Evolutionary conservation across 2,113 vertebrate species (phyloP), one percentile per base, ranked within the genome.

Genomic region (Platysteira castanea): DNA sequence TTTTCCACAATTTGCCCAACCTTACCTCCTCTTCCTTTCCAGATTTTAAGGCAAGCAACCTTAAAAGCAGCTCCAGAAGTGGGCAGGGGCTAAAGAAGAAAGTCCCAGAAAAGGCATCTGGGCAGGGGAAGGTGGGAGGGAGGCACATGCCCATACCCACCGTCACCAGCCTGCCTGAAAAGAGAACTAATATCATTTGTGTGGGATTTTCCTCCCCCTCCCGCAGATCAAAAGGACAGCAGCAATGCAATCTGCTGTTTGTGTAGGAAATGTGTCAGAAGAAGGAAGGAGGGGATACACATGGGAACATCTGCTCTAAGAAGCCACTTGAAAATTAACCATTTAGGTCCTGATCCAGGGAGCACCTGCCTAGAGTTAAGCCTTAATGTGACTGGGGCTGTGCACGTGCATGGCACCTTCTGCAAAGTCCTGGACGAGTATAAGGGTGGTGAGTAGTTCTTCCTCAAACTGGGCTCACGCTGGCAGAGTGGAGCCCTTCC

Each of bases 201-300:
- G 95, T 95, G 96, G 93, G 95, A 84, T 96, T 94, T 96, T 96
- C 96, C 95, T 96, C 94, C 94, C 95, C 95, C 96, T 94, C 94
- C 92, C 4, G 1, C 89, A 91, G 96, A 96, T 96, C 96, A 96
- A 97, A 96, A 97, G 96, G 95, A 96, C 95, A 95, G 93, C 96
- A 96, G 96, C 96, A 94, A 96, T 79, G 96, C 94, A 96, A 95
- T 96, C 96, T 97, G 96, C 96, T 97, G 96, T 94, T 95, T 96
- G 95, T 96, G 95, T 96, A 97, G 96, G 93, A 97, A 97, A 96
- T 96, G 96, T 97, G 96, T 97, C 96, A 96, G 92, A 93, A 96
- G 88, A 95, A 90, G 96, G 95, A 97, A 96, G 93, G 96, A 97
- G 95, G 94, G 95, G 89, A 95, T 92, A 92, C 95, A 95, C 92